Evolutionary conservation across 2,797 vertebrate genomes (phyloP).

Genomic region (Alosa sapidissima): DNA sequence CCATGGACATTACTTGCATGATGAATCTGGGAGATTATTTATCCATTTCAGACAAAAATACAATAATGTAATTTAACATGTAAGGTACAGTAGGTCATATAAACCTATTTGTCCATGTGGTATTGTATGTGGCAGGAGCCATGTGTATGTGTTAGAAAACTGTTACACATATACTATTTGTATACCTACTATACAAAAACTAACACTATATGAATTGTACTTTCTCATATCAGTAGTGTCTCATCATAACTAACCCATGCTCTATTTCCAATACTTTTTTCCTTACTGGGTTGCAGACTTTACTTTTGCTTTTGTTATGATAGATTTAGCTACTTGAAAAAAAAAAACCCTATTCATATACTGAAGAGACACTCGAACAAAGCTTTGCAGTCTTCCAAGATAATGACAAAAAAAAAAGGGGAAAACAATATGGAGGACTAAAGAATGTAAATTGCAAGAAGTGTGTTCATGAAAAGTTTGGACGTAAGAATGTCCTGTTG

Average conservation of each 20-base stretch:
- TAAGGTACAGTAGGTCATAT: background rate
- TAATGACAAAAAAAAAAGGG: background rate
- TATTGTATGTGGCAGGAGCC: background rate
- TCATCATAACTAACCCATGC: background rate
- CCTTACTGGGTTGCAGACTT: background rate
- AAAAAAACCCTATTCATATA: constrained; percentile 2
- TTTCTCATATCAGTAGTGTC: background rate
- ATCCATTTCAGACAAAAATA: background rate
- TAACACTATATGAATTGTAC: background rate
- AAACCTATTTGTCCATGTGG: background rate
- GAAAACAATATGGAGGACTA: background rate
- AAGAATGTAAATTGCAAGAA: background rate
- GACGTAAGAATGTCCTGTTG: background rate
- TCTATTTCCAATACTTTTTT: background rate
- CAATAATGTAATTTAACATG: background rate
- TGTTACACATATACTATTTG: background rate
- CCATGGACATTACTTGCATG: background rate
- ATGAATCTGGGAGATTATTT: background rate
- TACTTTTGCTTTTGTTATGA: background rate
- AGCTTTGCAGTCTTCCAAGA: background rate
- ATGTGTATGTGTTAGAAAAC: background rate
- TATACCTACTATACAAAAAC: background rate
- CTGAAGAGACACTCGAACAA: background rate
- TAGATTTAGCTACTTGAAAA: background rate
- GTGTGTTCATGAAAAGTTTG: background rate